Evolutionary conservation across 2,888 invertebrate genomes (phyloP), one percentile per base, ranked within the genome.

Genomic region (Heliconius ismenius): DNA sequence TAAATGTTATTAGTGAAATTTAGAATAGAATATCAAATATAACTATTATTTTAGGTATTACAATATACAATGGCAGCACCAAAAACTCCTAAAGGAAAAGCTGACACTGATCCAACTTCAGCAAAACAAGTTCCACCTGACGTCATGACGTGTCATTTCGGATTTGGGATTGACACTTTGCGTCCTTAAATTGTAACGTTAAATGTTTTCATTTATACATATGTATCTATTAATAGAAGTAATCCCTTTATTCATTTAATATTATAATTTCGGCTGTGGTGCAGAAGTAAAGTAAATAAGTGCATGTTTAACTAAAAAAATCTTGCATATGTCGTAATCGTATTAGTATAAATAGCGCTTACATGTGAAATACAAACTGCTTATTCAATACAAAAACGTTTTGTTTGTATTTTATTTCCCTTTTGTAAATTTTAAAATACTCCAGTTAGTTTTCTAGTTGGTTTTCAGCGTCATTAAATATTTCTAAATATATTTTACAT

Each of bases 101-200:
- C 83, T 65, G 92, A 91, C 18, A 78, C 80, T 0, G 90, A 88
- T n/a, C 26, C 81, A 9, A 83, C 83, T 21, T 80, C 87, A 0
- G 81, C 86, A 6, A 86, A 88, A 73, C 90, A 89, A 76, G 3
- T 81, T 2, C 82, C 89, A 15, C 95, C 95, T 0, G 94, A 94
- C 49, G 90, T 92, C 75, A 87, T 95, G 24, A 95, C 95, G 2
- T 94, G 94, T 79, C 93, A 94, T 76, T 91, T 94, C 80, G 90
- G 90, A 67, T 92, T 94, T 76, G 92, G 92, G 18, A 91, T 93
- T 68, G 92, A 93, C 26, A 89, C 90, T 26, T 78, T 90, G 68
- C 76, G 65, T 28, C 62, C 49, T 24, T 75, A 63, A 65, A 65
- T 58, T 28, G 28, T 32, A 1, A 49, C 15, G 6, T 15, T 4